Evolutionary conservation across 1,140 invertebrate genomes (phyloP).

Genomic region (Musca vetustissima): DNA sequence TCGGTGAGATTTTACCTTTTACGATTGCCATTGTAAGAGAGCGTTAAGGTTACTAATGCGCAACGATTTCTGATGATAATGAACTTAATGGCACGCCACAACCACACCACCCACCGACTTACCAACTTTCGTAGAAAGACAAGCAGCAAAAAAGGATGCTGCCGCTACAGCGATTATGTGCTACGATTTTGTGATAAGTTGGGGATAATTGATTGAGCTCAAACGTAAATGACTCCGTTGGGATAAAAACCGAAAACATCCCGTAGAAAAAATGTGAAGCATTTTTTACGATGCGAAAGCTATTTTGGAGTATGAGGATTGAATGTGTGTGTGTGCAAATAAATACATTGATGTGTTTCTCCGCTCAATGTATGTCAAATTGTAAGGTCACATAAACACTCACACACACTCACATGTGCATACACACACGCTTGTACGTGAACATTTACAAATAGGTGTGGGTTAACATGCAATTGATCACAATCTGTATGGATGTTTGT

Average conservation of each 20-base stretch:
- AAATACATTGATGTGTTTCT: background rate
- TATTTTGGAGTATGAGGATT: background rate
- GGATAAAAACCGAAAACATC: conserved; percentile 1
- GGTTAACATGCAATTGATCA: no score
- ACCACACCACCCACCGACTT: no score
- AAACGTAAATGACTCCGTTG: conserved; percentile 22
- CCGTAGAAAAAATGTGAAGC: background rate
- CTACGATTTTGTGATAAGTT: conserved; percentile 20
- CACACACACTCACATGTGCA: no score
- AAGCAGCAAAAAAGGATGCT: conserved; percentile 6
- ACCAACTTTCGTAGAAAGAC: no score
- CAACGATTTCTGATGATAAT: conserved; percentile 17
- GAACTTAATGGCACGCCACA: background rate
- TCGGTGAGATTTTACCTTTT: conserved; percentile 8
- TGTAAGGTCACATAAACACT: no score
- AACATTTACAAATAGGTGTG: no score
- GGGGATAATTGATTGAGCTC: conserved; percentile 20
- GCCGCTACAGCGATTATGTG: background rate
- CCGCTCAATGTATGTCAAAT: background rate
- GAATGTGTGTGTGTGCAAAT: no score
- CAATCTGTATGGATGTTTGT: no score
- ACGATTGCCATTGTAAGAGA: background rate
- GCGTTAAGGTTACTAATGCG: conserved; percentile 10
- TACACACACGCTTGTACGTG: no score
- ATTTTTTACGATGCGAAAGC: conserved; percentile 9